Percentiles rank a stretch among this genome's conserved stretches.
phyloP scores from a whole-genome alignment of 2,113 vertebrate genomes.

The Campylomormyrus numenius region DNA sequence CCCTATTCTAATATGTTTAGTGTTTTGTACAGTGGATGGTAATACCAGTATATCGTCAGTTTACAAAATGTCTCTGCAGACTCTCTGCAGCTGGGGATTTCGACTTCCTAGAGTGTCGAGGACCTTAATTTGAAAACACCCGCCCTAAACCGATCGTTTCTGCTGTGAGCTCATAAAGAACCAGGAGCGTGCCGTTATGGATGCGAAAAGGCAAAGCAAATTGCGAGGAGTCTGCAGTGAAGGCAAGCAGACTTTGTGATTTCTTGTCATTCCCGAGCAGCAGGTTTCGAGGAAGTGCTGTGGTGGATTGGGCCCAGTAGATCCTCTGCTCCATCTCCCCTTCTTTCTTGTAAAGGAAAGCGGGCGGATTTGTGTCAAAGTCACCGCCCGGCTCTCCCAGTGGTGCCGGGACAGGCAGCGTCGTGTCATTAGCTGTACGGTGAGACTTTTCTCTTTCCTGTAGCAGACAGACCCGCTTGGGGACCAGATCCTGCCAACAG shows the following conservation, averaged over 20 bases:
- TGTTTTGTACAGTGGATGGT: neutral
- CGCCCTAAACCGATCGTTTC: neutral
- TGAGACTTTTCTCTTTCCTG: neutral
- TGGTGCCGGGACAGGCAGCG: neutral
- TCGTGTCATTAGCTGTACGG: neutral
- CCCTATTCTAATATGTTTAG: neutral
- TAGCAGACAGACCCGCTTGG: neutral
- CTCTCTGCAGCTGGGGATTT: neutral
- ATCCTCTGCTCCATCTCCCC: neutral
- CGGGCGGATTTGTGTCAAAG: conserved; percentile 5
- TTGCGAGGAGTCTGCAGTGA: neutral
- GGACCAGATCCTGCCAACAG: neutral
- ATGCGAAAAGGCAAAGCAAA: neutral
- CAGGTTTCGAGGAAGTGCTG: neutral
- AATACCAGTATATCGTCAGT: neutral
- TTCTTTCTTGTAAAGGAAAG: neutral
- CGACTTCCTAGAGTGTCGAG: neutral
- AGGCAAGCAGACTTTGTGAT: neutral
- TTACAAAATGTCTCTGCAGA: neutral
- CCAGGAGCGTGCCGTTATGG: neutral
- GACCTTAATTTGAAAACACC: neutral
- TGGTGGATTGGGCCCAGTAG: neutral
- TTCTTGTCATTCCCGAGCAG: neutral
- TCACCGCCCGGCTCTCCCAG: neutral
- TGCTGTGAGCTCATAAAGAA: neutral